These are phyloP conservation scores for Heterotis niloticus DNA, from an alignment of 2,113 vertebrate genomes.

Conservation along the genomic window DNA sequence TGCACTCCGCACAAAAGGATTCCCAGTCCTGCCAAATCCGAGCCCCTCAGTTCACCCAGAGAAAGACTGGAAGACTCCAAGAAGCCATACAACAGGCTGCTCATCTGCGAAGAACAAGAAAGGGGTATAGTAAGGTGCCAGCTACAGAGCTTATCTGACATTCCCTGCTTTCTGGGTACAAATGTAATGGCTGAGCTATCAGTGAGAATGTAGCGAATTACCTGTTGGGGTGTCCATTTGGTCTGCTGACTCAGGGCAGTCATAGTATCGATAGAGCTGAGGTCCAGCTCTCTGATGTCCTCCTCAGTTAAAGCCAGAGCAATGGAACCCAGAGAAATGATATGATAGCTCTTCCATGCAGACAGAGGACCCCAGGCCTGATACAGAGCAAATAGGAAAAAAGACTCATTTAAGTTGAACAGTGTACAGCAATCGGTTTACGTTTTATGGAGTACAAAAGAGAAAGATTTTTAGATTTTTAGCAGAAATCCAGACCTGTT, in stretches of 20 bases:
- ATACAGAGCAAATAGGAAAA: constrained; percentile 2
- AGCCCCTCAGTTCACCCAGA: constrained; percentile 63
- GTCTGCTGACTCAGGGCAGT: constrained; percentile 58
- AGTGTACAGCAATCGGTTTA: background rate
- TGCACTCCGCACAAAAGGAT: constrained; percentile 63
- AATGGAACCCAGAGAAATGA: constrained; percentile 62
- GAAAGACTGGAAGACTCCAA: constrained; percentile 63
- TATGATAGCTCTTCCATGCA: constrained; percentile 62
- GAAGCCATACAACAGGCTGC: constrained; percentile 57
- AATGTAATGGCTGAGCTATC: background rate
- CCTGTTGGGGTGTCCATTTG: constrained; percentile 64
- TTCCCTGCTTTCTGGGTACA: background rate
- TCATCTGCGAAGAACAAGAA: constrained; percentile 44
- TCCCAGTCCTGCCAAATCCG: constrained; percentile 69
- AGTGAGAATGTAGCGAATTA: constrained; percentile 20
- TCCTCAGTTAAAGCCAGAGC: constrained; percentile 57
- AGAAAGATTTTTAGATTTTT: background rate
- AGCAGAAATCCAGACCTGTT: constrained; percentile 52
- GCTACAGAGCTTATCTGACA: constrained; percentile 4
- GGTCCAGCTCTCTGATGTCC: constrained; percentile 63
- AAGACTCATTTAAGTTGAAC: background rate
- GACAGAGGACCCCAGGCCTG: constrained; percentile 61
- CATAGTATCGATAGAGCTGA: constrained; percentile 59
- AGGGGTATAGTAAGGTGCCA: background rate
- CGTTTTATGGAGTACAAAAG: background rate